Conservation (phyloP, 2,888 invertebrate species). For the Heliconius erato region DNA sequence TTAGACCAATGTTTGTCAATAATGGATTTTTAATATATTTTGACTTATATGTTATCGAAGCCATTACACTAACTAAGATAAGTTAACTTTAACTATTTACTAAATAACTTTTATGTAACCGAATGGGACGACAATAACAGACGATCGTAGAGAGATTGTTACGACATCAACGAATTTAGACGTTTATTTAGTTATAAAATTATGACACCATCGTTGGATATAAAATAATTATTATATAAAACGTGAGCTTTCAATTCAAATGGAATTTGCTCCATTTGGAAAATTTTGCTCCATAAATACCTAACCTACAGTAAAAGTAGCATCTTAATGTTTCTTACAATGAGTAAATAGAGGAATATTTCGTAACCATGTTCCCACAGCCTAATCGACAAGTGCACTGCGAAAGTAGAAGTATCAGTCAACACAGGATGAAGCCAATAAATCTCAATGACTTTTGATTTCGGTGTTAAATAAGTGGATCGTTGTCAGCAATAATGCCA, state of each 20-base stretch:
- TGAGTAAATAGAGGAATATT: no score
- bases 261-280: no score
- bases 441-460: constrained; percentile 49
- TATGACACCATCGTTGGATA: no score
- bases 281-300: no score
- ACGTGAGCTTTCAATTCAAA: no score
- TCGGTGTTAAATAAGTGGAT: constrained; percentile 41
- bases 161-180: no score
- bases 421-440: constrained; percentile 52
- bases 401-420: constrained; percentile 22
- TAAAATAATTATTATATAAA: no score
- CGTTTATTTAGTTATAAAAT: no score
- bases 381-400: background rate
- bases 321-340: background rate
- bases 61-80: background rate
- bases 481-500: constrained; percentile 27
- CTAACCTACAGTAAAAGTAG: background rate
- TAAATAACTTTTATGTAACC: no score
- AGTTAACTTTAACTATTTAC: background rate
- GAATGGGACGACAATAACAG: no score
- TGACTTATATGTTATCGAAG: background rate
- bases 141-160: no score
- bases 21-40: background rate
- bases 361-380: background rate
- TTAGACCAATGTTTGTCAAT: background rate